A percentile compares a stretch with the other conserved stretches of the same genome.
These are phyloP conservation scores for Drosophila mojavensis DNA, from an alignment of 1,140 invertebrate species.

Conservation along the genomic window DNA sequence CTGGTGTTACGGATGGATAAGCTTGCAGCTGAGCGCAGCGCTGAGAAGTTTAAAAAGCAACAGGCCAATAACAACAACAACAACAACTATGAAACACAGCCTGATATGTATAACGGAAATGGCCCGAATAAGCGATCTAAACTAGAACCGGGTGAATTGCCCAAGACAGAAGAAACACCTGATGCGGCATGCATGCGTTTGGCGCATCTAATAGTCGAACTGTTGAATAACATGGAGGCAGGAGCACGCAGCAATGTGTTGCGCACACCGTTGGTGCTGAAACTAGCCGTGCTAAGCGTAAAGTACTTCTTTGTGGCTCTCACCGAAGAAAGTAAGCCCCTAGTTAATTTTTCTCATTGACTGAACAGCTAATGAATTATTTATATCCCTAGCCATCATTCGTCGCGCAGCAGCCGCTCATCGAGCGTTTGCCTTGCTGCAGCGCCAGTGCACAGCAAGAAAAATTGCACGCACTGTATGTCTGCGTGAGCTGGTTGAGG, in stretches of 20 bases:
- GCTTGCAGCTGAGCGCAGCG: conserved; percentile 42
- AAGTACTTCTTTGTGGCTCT: conserved; percentile 91
- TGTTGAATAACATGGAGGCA: conserved; percentile 77
- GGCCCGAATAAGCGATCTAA: conserved; percentile 48
- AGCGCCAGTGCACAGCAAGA: conserved; percentile 86
- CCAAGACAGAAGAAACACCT: conserved; percentile 7
- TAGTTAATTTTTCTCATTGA: background rate
- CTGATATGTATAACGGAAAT: conserved; percentile 55
- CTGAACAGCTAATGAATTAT: conserved; percentile 12
- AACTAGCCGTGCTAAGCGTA: conserved; percentile 88
- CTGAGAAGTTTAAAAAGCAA: conserved; percentile 44
- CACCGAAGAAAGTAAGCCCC: conserved; percentile 86
- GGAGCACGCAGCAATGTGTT: conserved; percentile 58
- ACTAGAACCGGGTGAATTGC: conserved; percentile 22
- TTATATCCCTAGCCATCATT: conserved; percentile 82
- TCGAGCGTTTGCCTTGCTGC: conserved; percentile 86
- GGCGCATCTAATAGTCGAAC: conserved; percentile 71
- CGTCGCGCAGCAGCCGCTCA: conserved; percentile 86
- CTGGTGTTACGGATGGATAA: conserved; percentile 70
- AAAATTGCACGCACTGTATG: conserved; percentile 89
- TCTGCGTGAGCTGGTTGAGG: conserved; percentile 89
- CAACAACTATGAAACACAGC: conserved; percentile 37
- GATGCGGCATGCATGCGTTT: conserved; percentile 56
- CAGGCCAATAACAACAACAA: conserved; percentile 45
- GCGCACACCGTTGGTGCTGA: conserved; percentile 78